Conservation (phyloP, 2,113 vertebrate genomes). For the Acrocephalus arundinaceus region DNA sequence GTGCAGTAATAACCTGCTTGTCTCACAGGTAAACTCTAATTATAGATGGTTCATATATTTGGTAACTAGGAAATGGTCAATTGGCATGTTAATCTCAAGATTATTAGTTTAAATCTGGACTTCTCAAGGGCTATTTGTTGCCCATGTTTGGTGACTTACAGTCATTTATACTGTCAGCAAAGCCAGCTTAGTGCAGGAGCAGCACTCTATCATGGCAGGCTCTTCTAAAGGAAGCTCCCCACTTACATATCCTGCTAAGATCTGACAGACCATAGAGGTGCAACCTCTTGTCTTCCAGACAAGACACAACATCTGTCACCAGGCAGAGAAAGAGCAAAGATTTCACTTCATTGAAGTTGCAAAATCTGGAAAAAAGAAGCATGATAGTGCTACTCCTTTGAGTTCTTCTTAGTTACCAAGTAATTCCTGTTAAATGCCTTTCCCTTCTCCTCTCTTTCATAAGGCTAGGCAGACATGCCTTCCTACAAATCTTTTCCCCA, state of each 20-base stretch:
- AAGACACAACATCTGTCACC: not conserved
- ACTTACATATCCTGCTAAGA: not conserved
- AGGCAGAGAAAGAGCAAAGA: not conserved
- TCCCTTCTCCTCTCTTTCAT: not conserved
- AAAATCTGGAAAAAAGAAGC: not conserved
- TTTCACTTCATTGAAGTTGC: not conserved
- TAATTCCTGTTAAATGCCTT: not conserved
- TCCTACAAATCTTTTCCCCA: not conserved
- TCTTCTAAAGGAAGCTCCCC: not conserved
- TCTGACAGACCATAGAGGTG: not conserved
- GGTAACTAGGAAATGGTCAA: not conserved
- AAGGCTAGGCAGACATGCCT: not conserved
- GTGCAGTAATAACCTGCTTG: not conserved
- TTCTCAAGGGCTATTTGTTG: not conserved
- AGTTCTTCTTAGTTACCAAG: not conserved
- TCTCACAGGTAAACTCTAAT: not conserved
- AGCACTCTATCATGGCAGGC: not conserved
- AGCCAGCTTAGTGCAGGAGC: not conserved
- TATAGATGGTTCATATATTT: not conserved
- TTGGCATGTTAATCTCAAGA: not conserved
- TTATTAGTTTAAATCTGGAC: not conserved
- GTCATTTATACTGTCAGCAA: not conserved
- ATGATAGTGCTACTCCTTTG: not conserved
- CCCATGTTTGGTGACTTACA: not conserved
- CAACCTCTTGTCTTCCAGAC: not conserved